Conservation (phyloP, 2,888 invertebrate species). For the Tetranychus piercei region DNA sequence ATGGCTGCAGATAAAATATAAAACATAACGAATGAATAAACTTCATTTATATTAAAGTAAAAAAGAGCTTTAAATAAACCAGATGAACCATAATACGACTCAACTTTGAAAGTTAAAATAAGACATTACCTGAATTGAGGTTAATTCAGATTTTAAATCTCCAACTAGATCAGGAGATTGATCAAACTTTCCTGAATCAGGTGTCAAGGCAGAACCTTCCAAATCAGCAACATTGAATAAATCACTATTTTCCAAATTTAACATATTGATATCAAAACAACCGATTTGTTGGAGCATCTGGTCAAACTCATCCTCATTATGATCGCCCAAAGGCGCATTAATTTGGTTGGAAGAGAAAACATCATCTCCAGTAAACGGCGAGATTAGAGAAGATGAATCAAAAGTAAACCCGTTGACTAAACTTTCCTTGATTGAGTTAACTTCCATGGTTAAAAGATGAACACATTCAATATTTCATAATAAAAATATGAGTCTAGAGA, state of each 20-base stretch:
- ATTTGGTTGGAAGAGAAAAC: not conserved
- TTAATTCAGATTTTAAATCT: not conserved
- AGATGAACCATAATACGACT: too few species aligned
- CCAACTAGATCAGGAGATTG: not conserved
- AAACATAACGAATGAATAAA: too few species aligned
- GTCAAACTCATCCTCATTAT: slow-evolving; percentile 18
- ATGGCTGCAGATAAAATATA: not conserved
- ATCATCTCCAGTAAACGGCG: slow-evolving; percentile 10
- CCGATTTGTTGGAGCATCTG: slow-evolving; percentile 15
- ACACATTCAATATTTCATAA: too few species aligned
- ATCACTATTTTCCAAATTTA: slow-evolving; percentile 10
- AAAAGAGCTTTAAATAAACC: too few species aligned
- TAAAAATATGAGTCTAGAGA: too few species aligned
- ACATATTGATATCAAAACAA: slow-evolving; percentile 12
- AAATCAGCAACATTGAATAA: slow-evolving; percentile 6
- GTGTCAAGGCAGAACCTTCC: not conserved
- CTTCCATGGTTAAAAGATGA: not conserved
- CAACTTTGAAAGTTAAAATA: too few species aligned
- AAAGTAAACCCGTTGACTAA: slow-evolving; percentile 9
- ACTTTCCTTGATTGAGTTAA: not conserved
- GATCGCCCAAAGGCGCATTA: not conserved
- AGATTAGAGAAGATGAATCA: slow-evolving; percentile 3
- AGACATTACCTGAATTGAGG: not conserved
- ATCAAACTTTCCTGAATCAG: not conserved
- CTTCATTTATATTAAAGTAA: too few species aligned